Conservation (phyloP, 2,797 vertebrate genomes). For the Lacerta viridis region DNA sequence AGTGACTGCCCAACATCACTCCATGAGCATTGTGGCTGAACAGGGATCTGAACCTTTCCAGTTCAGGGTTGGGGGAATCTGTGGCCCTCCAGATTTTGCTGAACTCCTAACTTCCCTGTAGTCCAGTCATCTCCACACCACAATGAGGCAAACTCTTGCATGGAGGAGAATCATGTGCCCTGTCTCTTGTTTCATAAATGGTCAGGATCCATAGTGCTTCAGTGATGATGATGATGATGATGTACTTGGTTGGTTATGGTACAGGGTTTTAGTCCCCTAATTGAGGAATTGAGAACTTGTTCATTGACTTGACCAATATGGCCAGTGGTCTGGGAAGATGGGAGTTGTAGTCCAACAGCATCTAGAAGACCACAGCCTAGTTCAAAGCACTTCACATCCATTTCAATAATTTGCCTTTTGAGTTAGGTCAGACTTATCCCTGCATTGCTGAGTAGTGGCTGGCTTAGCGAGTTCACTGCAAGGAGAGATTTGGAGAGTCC, state of each 20-base stretch:
- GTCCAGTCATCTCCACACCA: background rate
- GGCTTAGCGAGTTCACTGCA: no score
- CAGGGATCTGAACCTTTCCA: background rate
- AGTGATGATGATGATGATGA: background rate
- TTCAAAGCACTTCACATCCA: background rate
- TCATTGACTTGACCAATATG: no score
- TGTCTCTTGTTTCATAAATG: background rate
- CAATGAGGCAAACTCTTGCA: background rate
- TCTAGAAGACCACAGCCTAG: background rate
- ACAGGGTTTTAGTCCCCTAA: no score
- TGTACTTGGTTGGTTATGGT: background rate
- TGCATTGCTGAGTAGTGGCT: background rate
- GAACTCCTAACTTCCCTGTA: background rate
- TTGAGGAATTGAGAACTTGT: no score
- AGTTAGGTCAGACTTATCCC: background rate
- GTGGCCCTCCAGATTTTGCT: background rate
- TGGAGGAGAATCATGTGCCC: no score
- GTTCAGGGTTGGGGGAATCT: background rate
- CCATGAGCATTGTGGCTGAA: background rate
- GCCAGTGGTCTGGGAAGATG: no score
- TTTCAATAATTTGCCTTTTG: background rate
- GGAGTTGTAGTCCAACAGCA: no score
- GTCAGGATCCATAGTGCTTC: background rate
- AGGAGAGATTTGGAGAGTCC: background rate
- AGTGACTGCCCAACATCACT: no score